Conservation (phyloP, 2,113 vertebrate genomes). For the Charadrius vociferus region DNA sequence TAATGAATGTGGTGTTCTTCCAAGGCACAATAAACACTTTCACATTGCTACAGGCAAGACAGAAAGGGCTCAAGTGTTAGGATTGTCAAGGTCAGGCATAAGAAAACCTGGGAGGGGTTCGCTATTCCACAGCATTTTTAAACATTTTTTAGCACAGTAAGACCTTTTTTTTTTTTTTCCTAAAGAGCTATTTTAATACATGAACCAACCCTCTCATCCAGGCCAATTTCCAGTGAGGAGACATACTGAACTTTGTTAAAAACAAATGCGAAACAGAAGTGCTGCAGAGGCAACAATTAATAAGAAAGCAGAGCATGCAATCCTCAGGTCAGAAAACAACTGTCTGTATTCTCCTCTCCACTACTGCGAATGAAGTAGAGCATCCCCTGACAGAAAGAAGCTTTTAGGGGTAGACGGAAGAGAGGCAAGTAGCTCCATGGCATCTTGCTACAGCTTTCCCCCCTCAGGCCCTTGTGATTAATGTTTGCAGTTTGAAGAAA, state of each 20-base stretch:
- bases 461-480: neutral
- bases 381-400: neutral
- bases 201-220: neutral
- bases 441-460: neutral
- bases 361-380: neutral
- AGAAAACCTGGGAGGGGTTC: neutral
- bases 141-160: neutral
- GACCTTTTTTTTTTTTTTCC: neutral
- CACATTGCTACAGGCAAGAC: slow-evolving; percentile 46
- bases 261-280: accelerated
- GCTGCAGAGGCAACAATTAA: neutral
- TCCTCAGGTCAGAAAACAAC: neutral
- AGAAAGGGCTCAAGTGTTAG: neutral
- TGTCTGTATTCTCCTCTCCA: neutral
- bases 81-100: slow-evolving; percentile 37
- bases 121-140: neutral
- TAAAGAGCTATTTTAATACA: neutral
- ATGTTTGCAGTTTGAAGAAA: neutral
- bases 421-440: neutral
- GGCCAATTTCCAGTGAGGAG: neutral
- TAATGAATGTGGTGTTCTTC: slow-evolving; percentile 49
- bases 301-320: neutral
- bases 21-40: slow-evolving; percentile 50
- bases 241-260: neutral
- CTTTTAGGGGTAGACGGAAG: neutral